Evolutionary conservation across 2,888 invertebrate genomes (phyloP).

Genomic region (Geotrupes spiniger): DNA sequence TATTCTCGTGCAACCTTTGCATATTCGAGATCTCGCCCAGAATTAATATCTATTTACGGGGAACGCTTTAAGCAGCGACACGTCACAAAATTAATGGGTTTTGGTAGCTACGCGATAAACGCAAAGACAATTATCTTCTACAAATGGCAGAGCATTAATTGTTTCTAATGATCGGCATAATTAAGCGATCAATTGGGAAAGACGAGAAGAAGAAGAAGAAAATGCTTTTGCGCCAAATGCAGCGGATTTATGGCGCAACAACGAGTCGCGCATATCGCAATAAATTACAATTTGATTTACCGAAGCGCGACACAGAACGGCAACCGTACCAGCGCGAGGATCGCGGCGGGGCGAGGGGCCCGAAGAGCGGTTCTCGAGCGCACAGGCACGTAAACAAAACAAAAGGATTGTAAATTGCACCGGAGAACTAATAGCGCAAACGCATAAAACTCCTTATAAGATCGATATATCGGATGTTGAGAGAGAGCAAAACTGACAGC

Average conservation of each 20-base stretch:
- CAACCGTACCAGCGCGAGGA: background rate
- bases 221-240: background rate
- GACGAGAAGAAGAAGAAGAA: too few relatives aligned
- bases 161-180: slow-evolving; percentile 2
- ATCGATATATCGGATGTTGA: slow-evolving; percentile 34
- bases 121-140: slow-evolving; percentile 1
- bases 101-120: too few relatives aligned
- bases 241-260: background rate
- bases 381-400: slow-evolving; percentile 17
- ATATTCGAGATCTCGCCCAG: too few relatives aligned
- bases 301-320: slow-evolving; percentile 1
- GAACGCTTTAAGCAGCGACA: too few relatives aligned
- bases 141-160: background rate
- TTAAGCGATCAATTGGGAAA: background rate
- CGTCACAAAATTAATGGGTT: too few relatives aligned
- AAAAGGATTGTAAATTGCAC: slow-evolving; percentile 31
- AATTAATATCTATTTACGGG: too few relatives aligned
- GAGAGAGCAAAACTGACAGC: slow-evolving; percentile 27
- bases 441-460: slow-evolving; percentile 36
- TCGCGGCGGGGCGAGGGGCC: too few relatives aligned
- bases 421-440: slow-evolving; percentile 34
- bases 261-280: background rate
- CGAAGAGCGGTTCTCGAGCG: too few relatives aligned
- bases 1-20: too few relatives aligned
- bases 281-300: slow-evolving; percentile 6